Base-by-base conservation (phyloP, 2,113 vertebrate genomes). In the Solea senegalensis region DNA sequence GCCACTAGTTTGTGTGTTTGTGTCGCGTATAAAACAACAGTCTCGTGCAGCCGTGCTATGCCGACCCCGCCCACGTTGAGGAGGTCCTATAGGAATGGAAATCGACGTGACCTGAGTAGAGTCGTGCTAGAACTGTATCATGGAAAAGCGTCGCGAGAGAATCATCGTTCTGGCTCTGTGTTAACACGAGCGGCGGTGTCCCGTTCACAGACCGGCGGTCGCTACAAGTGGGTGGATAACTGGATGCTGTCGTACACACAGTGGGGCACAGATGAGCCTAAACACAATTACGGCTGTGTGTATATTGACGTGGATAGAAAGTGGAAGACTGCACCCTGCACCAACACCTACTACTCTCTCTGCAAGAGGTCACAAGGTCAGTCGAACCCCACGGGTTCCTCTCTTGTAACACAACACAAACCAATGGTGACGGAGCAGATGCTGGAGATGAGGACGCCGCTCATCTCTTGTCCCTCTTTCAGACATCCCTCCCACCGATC, bases 251-350 rank as follows among this genome's bases (percentile, higher is more conserved):
- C 91, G 14, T 98, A 93, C 54, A 95, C 95, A 0, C 96, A 95
- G 57, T 99, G 98, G 98, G 97, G 90, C 8, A 7, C 62, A 8
- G 90, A 93, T 15, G 98, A 99, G 53, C 98, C 98, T 12, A 95
- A 88, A 80, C 85, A 89, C 78, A 98, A 96, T 74, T 90, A 92
- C 39, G 96, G 89, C 0, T 99, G 98, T 80, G 96, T 97, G 65
- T 97, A 96, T 53, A 85, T 98, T 51, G 97, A 97, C 12, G 4
- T 88, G 4, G 89, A 95, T 68, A 94, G 91, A 65, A 90, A 60
- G 64, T 99, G 98, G 98, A 98, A 96, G 89, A 98, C 97, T 15
- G 89, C 92, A 8, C 56, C 81, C 1, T 99, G 98, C 82, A 93
- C 92, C 49, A 89, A 94, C 71, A 95, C 85, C 10, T 93, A 95